Conservation (phyloP, 1,140 invertebrate species). For the Trichoplusia ni region DNA sequence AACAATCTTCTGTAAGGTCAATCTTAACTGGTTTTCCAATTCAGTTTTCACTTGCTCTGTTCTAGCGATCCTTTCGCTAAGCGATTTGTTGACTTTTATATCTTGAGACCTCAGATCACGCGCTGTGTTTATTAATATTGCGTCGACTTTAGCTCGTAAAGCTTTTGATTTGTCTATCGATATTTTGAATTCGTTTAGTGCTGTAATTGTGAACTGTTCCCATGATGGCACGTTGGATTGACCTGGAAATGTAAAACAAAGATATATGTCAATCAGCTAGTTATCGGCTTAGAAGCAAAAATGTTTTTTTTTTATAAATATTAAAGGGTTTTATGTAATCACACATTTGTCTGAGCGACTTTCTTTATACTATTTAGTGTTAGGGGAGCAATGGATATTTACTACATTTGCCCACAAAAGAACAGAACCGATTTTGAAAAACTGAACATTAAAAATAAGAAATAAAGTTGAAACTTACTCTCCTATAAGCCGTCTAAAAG, state of each 20-base stretch:
- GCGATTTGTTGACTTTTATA: conserved; percentile 85
- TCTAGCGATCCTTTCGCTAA: conserved; percentile 84
- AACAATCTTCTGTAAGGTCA: conserved; percentile 81
- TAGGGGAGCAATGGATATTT: too few species aligned
- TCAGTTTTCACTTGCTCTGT: conserved; percentile 84
- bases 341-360: too few species aligned
- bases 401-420: too few species aligned
- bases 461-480: too few species aligned
- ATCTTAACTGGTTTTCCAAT: conserved; percentile 85
- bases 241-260: conserved; percentile 36
- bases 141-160: conserved; percentile 83
- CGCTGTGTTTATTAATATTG: conserved; percentile 84
- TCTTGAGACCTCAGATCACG: conserved; percentile 87
- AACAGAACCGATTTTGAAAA: too few species aligned
- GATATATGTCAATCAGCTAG: too few species aligned
- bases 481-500: too few species aligned
- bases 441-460: too few species aligned
- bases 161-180: conserved; percentile 81
- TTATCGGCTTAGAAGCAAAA: too few species aligned
- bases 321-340: too few species aligned
- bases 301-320: too few species aligned
- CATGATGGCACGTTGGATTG: conserved; percentile 87
- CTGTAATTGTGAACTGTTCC: conserved; percentile 85
- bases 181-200: conserved; percentile 82
- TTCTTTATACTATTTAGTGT: too few species aligned